Evolutionary conservation across 1,140 invertebrate species (phyloP).

Genomic region (Trissolcus basalis): DNA sequence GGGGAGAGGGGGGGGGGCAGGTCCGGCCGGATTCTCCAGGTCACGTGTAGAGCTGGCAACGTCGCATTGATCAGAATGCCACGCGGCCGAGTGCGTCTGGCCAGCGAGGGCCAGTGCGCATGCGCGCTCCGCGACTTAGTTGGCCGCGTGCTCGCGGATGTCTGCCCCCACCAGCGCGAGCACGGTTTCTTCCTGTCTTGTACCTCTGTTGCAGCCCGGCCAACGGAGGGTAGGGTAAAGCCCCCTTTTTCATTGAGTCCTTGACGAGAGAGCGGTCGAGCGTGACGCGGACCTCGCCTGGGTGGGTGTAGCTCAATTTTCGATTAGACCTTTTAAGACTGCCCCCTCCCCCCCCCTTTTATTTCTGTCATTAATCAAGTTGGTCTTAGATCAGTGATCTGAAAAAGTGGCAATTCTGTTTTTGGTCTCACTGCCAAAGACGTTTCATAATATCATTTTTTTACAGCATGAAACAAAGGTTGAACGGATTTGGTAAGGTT

Average conservation of each 20-base stretch:
- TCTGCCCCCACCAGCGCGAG: slow-evolving; percentile 22
- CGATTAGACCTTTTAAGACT: slow-evolving; percentile 24
- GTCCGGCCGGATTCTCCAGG: slow-evolving; percentile 56
- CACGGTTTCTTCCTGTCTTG: slow-evolving; percentile 27
- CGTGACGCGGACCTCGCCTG: slow-evolving; percentile 47
- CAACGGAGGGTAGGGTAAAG: slow-evolving; percentile 50
- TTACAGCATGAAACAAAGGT: too few relatives aligned
- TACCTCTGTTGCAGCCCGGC: slow-evolving; percentile 51
- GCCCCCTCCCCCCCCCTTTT: neutral
- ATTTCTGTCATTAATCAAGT: neutral
- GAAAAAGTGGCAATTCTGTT: too few relatives aligned
- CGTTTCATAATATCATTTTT: too few relatives aligned
- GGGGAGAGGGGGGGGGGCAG: slow-evolving; percentile 26
- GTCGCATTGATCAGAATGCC: slow-evolving; percentile 74
- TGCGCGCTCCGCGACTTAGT: slow-evolving; percentile 63
- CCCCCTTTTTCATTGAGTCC: slow-evolving; percentile 58
- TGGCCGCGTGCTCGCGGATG: slow-evolving; percentile 66
- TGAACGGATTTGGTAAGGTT: too few relatives aligned
- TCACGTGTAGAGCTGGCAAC: slow-evolving; percentile 67
- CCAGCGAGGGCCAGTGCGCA: slow-evolving; percentile 67
- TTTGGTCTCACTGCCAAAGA: too few relatives aligned
- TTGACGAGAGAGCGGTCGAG: slow-evolving; percentile 58
- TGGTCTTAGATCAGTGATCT: neutral
- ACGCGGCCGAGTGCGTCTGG: slow-evolving; percentile 68
- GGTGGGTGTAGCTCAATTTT: slow-evolving; percentile 54